Conservation (phyloP, 2,113 vertebrate genomes). For the Microtus oregoni region DNA sequence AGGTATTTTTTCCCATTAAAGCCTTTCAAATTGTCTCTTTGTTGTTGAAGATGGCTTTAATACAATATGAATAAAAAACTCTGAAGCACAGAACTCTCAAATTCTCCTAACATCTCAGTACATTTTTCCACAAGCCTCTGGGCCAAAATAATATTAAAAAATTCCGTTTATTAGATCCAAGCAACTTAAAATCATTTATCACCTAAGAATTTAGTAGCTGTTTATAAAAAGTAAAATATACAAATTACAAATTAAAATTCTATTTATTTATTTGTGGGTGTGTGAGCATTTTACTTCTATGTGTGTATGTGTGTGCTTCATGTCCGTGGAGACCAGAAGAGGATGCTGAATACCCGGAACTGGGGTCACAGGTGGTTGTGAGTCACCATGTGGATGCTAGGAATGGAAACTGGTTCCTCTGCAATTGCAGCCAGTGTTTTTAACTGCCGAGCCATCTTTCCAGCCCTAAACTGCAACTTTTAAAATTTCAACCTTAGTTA, state of each 20-base stretch:
- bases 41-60: neutral
- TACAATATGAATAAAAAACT: neutral
- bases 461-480: neutral
- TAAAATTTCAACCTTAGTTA: neutral
- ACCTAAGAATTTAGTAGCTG: neutral
- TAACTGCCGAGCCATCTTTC: neutral
- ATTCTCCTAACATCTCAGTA: neutral
- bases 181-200: neutral
- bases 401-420: neutral
- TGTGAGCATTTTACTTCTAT: neutral
- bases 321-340: neutral
- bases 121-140: neutral
- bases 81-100: neutral
- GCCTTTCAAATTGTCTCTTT: neutral
- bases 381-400: too few relatives aligned
- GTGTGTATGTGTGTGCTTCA: neutral
- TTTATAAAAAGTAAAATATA: neutral
- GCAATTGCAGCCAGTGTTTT: neutral
- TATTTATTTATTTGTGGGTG: neutral
- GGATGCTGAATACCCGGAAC: neutral
- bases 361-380: neutral
- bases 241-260: neutral
- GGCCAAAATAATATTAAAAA: neutral
- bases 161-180: neutral
- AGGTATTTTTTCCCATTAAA: neutral